A percentile compares a stretch with the other conserved stretches of the same genome.
phyloP scores from a whole-genome alignment of 1,140 invertebrate species.

The Dryas iulia region DNA sequence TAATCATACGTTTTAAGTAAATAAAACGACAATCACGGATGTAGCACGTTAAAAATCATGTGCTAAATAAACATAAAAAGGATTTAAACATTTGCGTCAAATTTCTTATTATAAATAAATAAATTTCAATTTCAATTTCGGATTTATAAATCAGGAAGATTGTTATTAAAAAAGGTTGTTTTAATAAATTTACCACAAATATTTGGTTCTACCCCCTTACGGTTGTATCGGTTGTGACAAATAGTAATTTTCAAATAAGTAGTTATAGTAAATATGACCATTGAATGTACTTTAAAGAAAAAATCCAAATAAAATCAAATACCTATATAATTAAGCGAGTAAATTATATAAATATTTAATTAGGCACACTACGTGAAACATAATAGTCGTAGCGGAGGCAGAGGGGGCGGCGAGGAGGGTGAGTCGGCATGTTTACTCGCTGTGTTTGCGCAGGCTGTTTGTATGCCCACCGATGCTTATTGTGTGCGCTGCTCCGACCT shows the following conservation, averaged over 20 bases:
- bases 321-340: background rate
- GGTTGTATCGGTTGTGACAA: too few species aligned
- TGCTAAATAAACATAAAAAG: too few species aligned
- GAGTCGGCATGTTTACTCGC: conserved; percentile 53
- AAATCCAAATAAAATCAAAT: conserved; percentile 5
- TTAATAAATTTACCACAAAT: too few species aligned
- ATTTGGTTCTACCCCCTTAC: too few species aligned
- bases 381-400: conserved; percentile 25
- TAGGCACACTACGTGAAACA: conserved; percentile 7
- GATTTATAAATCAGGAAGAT: too few species aligned
- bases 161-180: too few species aligned
- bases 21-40: background rate
- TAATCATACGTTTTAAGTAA: conserved; percentile 5
- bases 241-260: too few species aligned
- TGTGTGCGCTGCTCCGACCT: conserved; percentile 42
- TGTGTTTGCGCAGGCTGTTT: conserved; percentile 61
- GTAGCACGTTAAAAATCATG: background rate
- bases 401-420: conserved; percentile 28
- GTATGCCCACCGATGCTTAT: conserved; percentile 51
- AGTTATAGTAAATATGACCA: too few species aligned
- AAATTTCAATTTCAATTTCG: too few species aligned
- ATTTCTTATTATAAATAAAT: too few species aligned
- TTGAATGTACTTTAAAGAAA: too few species aligned
- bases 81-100: too few species aligned
- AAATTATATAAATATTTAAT: conserved; percentile 22